Conservation (phyloP, 2,113 vertebrate genomes). For the Tenebrosternarchus preto region DNA sequence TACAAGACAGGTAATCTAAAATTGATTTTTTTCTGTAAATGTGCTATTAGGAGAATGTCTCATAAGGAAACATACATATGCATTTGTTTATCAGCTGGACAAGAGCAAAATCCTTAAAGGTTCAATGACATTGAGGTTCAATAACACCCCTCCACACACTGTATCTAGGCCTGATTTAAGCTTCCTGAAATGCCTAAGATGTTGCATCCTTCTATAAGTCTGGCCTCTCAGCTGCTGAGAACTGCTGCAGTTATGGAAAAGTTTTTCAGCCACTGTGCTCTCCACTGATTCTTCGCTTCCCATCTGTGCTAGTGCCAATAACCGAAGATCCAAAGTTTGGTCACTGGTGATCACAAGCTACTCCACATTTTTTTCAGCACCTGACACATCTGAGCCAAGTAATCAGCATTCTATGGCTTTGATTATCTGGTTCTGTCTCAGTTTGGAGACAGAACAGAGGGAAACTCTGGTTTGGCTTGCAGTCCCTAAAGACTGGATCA, state of each 20-base stretch:
- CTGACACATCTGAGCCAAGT: constrained; percentile 14
- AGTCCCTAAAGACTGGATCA: neutral
- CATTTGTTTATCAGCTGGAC: neutral
- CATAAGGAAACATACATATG: neutral
- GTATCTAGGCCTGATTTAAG: neutral
- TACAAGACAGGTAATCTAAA: neutral
- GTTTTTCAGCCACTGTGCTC: neutral
- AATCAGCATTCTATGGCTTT: constrained; percentile 16
- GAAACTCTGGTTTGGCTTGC: neutral
- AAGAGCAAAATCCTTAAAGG: neutral
- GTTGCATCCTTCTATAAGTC: no score
- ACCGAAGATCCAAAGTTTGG: neutral
- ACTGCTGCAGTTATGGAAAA: neutral
- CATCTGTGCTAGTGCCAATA: neutral
- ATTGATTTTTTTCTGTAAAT: neutral
- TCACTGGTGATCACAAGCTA: neutral
- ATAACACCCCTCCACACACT: neutral
- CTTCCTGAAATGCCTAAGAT: no score
- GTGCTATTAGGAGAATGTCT: neutral
- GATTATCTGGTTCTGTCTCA: constrained; percentile 7
- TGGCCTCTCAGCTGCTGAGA: neutral
- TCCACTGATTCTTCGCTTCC: neutral
- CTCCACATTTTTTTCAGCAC: neutral
- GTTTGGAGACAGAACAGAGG: constrained; percentile 1
- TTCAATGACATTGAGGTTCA: neutral